Evolutionary conservation across 2,888 invertebrate genomes (phyloP).

Genomic region (Stratiomys singularior): DNA sequence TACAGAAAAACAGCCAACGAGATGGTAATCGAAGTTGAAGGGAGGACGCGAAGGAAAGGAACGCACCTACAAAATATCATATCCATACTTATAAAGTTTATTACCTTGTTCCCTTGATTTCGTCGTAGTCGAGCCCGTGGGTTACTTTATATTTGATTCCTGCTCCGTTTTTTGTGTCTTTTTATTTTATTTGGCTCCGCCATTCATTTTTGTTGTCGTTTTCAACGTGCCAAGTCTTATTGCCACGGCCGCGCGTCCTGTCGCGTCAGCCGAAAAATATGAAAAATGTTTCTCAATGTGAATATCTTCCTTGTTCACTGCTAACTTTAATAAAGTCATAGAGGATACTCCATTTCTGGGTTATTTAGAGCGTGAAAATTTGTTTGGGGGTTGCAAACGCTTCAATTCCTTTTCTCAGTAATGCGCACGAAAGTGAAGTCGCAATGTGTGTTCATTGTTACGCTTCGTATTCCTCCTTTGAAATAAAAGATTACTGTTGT

Average conservation of each 20-base stretch:
- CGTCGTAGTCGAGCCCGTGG: constrained; percentile 23
- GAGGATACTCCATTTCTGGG: constrained; percentile 25
- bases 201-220: background rate
- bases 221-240: background rate
- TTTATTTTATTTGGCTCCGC: background rate
- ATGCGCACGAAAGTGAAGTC: background rate
- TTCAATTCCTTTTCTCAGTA: background rate
- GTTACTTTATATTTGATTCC: background rate
- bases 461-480: background rate
- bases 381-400: constrained; percentile 10
- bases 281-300: constrained; percentile 25
- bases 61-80: constrained; percentile 24
- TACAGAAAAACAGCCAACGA: background rate
- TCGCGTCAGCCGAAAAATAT: constrained; percentile 7
- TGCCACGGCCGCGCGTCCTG: background rate
- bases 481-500: constrained; percentile 6
- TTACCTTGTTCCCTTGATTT: constrained; percentile 35
- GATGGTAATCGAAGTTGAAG: background rate
- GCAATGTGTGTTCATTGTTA: background rate
- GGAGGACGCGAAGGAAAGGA: background rate
- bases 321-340: constrained; percentile 20
- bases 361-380: constrained; percentile 33
- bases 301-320: constrained; percentile 9
- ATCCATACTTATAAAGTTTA: constrained; percentile 35
- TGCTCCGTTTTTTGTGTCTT: background rate